Base-by-base conservation (phyloP, 2,888 invertebrate genomes). In the Operophtera brumata region DNA sequence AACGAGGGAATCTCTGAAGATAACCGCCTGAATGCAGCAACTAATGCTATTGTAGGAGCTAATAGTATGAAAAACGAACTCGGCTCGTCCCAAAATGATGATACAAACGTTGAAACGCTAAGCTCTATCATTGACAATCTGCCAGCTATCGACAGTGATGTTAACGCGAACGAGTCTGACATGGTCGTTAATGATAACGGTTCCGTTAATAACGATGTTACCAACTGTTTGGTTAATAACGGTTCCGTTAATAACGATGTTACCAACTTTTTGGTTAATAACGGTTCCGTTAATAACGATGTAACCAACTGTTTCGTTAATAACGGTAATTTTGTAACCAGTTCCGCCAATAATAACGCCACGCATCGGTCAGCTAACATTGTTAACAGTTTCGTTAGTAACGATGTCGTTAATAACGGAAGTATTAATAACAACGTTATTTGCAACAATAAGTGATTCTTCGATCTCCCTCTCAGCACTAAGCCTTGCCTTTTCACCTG, bases 61-160 rank as follows among this genome's bases (percentile, higher is more conserved):
- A 13, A 53, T 0, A 61, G 62, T 45, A 54, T 59, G 30, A 63
- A 59, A 35, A 54, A 47, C 32, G 13, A 8, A 14, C 26, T 47
- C n/a, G 46, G 25, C 11, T 32, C 42, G 44, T 45, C 45, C 7
- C 54, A 61, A 42, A 64, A 64, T 51, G 69, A 62, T 47, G 62
- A 53, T 37, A 56, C 48, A 41, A 57, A 59, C 14, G 49, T 65
- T 2, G 78, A 79, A 49, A 70, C 71, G 5, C 52, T 85, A 26
- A 76, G 76, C 39, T 75, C 84, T 6, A 77, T 84, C n/a, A 84
- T 88, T 45, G 86, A 86, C 55, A 84, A 82, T 42, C 65, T 88
- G 59, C 88, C 88, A 2, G 87, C 86, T 1, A 86, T 88, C 2
- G 88, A 89, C 57, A 79, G 84, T 43, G 88, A 88, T 49, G 73